Base-by-base conservation (phyloP, 1,140 invertebrate genomes). In the Wiebesia pumilae region DNA sequence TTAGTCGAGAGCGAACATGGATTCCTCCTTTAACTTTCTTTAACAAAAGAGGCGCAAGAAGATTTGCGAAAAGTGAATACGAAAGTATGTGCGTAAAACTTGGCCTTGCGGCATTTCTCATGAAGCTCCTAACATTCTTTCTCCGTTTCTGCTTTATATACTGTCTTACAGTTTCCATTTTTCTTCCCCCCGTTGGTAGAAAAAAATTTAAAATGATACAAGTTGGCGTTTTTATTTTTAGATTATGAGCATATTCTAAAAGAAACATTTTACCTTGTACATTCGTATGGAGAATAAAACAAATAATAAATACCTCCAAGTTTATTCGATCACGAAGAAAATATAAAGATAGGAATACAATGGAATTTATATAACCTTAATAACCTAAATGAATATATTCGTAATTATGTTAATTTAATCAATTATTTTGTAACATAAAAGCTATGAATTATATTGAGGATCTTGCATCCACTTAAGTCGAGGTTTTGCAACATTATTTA, bases 1-100 rank as follows among this genome's bases (percentile, higher is more conserved):
- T 93, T 93, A 92, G 89, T 4, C 40, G 9, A 19, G 86, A 78
- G 27, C 47, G 40, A 30, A 16, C 40, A 24, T 30, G 33, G 33
- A 0, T 77, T 69, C 65, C 62, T 75, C 77, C 85, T n/a, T n/a
- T n/a, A n/a, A 21, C 47, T 83, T 80, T 77, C 40, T n/a, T 78
- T 35, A 19, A 67, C 47, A 33, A 30, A 83, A 43, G 30, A 79
- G 16, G 33, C 67, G 30, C 84, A 87, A 81, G 83, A 81, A 47
- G 87, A 88, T 86, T 86, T 83, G 77, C 65, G 51, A 81, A 88
- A 88, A 81, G n/a, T 81, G 78, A 43, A 0, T 75, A 6, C 10
- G 30, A 81, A 58, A 75, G 35, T 51, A 14, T 10, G 30, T 3
- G 30, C 27, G 38, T 54, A 51, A 79, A 79, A 54, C n/a, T 79